Percentiles rank a stretch among this genome's conserved stretches.
These are phyloP conservation scores for Ispidina lecontei DNA, from an alignment of 2,797 vertebrate species.

Conservation along the genomic window DNA sequence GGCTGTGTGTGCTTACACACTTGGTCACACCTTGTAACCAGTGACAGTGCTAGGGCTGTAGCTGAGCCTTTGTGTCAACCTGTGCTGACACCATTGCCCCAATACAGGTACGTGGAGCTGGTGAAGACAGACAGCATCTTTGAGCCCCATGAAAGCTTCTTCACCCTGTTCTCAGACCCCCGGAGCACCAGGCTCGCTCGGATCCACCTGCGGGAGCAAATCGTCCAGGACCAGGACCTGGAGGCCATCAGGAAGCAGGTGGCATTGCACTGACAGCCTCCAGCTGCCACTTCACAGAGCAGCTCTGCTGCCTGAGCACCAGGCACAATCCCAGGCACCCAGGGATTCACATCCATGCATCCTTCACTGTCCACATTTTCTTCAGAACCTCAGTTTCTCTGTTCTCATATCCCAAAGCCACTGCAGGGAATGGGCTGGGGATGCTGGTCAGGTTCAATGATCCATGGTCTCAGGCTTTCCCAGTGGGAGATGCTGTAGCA, in stretches of 20 bases:
- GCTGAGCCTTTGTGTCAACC: not conserved
- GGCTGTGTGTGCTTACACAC: rapidly evolving
- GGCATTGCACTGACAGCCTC: not conserved
- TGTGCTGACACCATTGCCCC: not conserved
- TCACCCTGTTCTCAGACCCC: constrained; percentile 94
- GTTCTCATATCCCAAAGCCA: not conserved
- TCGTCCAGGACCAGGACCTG: constrained; percentile 92
- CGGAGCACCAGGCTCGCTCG: constrained; percentile 92
- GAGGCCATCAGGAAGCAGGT: constrained; percentile 96
- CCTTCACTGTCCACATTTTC: not conserved
- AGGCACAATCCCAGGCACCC: not conserved
- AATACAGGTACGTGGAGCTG: constrained; percentile 90
- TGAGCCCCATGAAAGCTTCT: constrained; percentile 93
- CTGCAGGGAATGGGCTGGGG: not conserved
- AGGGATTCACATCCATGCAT: not conserved
- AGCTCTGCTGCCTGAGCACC: not conserved
- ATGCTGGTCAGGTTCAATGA: not conserved
- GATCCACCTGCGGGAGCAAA: constrained; percentile 90
- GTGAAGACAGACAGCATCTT: constrained; percentile 92
- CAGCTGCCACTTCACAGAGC: rapidly evolving
- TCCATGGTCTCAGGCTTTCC: not conserved
- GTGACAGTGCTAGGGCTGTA: not conserved
- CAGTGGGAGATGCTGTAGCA: not conserved
- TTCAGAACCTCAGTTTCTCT: not conserved
- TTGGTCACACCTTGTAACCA: rapidly evolving